A percentile compares a stretch with the other conserved stretches of the same genome.
Evolutionary conservation across 2,797 vertebrate species (phyloP).

Genomic region (Parambassis ranga): DNA sequence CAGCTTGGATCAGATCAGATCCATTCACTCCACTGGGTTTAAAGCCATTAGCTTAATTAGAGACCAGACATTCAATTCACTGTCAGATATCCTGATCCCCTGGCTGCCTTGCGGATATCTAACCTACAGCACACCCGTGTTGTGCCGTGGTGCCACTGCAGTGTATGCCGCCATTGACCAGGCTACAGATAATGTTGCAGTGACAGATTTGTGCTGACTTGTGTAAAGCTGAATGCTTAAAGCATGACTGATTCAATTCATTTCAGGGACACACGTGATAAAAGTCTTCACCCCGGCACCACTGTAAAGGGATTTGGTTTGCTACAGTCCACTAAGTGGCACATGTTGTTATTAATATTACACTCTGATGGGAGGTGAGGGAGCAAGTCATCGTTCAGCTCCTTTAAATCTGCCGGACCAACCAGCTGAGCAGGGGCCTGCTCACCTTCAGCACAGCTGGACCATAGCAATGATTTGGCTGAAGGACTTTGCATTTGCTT

Average conservation of each 20-base stretch:
- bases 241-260: background rate
- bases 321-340: background rate
- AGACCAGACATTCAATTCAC: conserved; percentile 52
- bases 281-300: background rate
- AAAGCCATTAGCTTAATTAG: conserved; percentile 74
- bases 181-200: background rate
- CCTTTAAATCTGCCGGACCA: conserved; percentile 21
- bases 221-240: background rate
- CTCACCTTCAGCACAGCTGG: conserved; percentile 30
- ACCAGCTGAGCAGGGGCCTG: conserved; percentile 25
- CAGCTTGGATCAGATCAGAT: conserved; percentile 55
- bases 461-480: conserved; percentile 57
- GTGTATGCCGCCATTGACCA: background rate
- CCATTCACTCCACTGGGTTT: conserved; percentile 61
- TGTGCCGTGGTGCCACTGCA: background rate
- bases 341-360: background rate
- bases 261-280: background rate
- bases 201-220: background rate
- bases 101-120: conserved; percentile 47
- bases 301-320: background rate
- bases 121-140: conserved; percentile 10
- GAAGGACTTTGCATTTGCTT: conserved; percentile 50
- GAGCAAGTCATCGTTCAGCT: conserved; percentile 20
- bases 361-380: background rate
- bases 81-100: conserved; percentile 52